These are phyloP conservation scores for Tupiocoris notatus DNA, from an alignment of 2,888 invertebrate species.

Conservation along the genomic window DNA sequence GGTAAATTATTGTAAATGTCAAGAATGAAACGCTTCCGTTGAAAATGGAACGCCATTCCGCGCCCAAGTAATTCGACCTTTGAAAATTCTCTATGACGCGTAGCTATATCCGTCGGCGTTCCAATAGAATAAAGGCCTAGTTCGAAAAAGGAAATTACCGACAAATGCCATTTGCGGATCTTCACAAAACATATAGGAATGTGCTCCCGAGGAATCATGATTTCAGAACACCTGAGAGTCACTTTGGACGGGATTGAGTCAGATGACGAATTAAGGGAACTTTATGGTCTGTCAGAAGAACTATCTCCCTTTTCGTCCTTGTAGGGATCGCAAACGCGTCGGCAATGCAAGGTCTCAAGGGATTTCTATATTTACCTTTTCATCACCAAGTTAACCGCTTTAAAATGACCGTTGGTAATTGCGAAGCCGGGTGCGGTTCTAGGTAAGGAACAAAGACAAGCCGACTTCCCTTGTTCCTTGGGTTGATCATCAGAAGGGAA, in stretches of 20 bases:
- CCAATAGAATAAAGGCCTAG: neutral
- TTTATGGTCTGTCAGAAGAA: neutral
- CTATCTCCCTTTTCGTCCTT: neutral
- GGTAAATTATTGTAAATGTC: too few relatives aligned
- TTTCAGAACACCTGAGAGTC: too few relatives aligned
- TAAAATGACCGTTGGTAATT: neutral
- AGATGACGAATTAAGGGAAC: neutral
- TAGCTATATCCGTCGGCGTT: neutral
- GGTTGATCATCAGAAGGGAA: conserved; percentile 32
- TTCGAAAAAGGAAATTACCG: neutral
- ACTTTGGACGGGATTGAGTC: too few relatives aligned
- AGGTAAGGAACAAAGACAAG: conserved; percentile 2
- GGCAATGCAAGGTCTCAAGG: neutral
- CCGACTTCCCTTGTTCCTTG: neutral
- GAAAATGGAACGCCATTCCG: too few relatives aligned
- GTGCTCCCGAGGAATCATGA: neutral
- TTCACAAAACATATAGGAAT: neutral
- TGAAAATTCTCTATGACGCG: neutral
- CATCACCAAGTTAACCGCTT: neutral
- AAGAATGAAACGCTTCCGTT: too few relatives aligned
- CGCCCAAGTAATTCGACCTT: neutral
- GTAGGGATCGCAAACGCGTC: neutral
- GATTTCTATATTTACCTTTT: neutral
- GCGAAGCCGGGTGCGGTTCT: conserved; percentile 2
- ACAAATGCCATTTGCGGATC: neutral